Evolutionary conservation across 2,113 vertebrate species (phyloP).

Genomic region (Oncorhynchus kisutch): DNA sequence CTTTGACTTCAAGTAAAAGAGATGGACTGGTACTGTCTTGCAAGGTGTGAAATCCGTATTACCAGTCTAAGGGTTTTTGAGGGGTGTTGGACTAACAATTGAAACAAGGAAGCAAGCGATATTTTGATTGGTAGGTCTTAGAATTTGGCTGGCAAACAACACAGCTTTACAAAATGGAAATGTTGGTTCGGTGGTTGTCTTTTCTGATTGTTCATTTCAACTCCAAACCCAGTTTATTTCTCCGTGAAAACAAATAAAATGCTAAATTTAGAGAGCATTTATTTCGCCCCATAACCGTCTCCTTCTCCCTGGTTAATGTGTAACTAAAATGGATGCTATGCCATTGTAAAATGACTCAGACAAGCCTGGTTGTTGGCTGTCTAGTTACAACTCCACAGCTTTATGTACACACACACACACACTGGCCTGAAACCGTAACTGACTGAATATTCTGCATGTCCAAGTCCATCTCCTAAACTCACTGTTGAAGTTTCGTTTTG

Average conservation of each 20-base stretch:
- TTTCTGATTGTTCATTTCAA: too few species aligned
- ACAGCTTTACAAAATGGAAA: not conserved
- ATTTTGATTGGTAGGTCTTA: not conserved
- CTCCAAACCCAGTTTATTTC: too few species aligned
- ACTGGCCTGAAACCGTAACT: not conserved
- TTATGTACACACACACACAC: not conserved
- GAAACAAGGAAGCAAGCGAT: too few species aligned
- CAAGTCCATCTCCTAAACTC: not conserved
- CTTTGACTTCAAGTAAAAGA: not conserved
- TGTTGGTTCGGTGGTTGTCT: not conserved
- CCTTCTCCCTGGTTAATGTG: constrained; percentile 47
- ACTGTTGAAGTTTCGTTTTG: not conserved
- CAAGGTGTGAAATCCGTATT: not conserved
- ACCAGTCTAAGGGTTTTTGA: not conserved
- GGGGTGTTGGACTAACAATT: too few species aligned
- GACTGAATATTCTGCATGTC: not conserved
- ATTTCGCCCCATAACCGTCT: not conserved
- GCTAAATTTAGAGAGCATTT: too few species aligned
- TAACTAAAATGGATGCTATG: constrained; percentile 40
- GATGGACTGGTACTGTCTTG: not conserved
- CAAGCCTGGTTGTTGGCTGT: not conserved
- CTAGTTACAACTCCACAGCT: not conserved
- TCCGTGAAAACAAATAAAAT: too few species aligned
- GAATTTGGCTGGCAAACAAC: not conserved
- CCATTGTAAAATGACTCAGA: not conserved